Conservation (phyloP, 2,888 invertebrate species). For the Exocentrus adspersus region DNA sequence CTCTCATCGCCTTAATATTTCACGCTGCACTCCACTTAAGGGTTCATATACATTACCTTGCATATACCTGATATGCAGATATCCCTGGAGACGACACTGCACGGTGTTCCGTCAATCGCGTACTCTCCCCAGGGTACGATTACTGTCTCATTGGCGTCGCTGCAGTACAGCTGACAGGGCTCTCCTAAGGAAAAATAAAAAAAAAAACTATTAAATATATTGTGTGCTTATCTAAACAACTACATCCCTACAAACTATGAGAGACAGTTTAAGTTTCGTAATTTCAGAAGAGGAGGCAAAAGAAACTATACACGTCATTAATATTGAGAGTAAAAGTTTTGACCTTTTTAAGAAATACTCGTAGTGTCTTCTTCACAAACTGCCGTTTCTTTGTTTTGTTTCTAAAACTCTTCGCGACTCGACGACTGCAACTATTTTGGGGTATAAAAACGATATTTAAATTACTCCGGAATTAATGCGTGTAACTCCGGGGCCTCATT, state of each 20-base stretch:
- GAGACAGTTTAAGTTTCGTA: too few relatives aligned
- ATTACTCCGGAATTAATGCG: neutral
- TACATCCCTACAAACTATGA: too few relatives aligned
- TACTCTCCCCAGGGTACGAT: constrained; percentile 80
- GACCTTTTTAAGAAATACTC: too few relatives aligned
- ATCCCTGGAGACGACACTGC: constrained; percentile 81
- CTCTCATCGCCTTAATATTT: neutral
- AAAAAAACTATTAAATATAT: too few relatives aligned
- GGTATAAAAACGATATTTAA: neutral
- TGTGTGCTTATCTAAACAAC: too few relatives aligned
- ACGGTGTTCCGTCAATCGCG: constrained; percentile 87
- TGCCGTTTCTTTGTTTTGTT: too few relatives aligned
- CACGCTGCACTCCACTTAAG: neutral
- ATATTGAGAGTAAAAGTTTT: too few relatives aligned
- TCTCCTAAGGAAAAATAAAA: constrained; percentile 72
- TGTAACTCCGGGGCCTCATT: neutral
- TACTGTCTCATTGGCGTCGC: constrained; percentile 77
- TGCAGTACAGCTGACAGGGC: constrained; percentile 85
- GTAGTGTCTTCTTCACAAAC: too few relatives aligned
- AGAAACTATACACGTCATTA: too few relatives aligned
- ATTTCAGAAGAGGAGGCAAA: too few relatives aligned
- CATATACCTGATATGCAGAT: constrained; percentile 85
- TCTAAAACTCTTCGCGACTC: too few relatives aligned
- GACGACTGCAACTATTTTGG: too few relatives aligned
- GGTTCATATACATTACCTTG: constrained; percentile 64